Evolutionary conservation across 2,113 vertebrate genomes (phyloP).

Genomic region (Plecturocebus donacophilus): DNA sequence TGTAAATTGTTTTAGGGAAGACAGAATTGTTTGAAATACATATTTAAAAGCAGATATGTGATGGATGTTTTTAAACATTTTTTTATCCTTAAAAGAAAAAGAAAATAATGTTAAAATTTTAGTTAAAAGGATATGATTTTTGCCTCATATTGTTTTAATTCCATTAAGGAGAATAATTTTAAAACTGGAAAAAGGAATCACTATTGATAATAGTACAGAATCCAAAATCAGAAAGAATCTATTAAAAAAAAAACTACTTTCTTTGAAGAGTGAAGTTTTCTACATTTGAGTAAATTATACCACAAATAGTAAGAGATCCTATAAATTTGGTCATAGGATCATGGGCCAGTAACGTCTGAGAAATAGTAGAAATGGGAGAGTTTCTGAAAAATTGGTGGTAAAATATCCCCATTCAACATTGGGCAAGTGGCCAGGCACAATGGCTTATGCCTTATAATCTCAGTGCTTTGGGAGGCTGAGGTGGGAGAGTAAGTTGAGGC

Average conservation of each 20-base stretch:
- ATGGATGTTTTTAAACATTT: background rate
- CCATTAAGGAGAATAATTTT: background rate
- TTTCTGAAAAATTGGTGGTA: background rate
- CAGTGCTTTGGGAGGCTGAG: background rate
- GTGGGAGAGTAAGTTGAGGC: background rate
- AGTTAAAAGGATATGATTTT: background rate
- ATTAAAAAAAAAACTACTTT: background rate
- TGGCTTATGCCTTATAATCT: background rate
- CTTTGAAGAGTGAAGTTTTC: background rate
- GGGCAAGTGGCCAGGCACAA: background rate
- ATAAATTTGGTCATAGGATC: background rate
- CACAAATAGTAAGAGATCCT: background rate
- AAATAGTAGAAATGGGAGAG: background rate
- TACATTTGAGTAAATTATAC: constrained; percentile 2
- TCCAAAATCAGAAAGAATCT: background rate
- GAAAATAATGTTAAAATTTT: constrained; percentile 17
- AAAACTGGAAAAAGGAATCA: background rate
- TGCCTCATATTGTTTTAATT: background rate
- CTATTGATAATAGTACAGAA: background rate
- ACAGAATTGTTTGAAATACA: background rate
- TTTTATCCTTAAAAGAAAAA: constrained; percentile 27
- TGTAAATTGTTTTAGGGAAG: background rate
- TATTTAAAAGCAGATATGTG: background rate
- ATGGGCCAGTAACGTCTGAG: background rate
- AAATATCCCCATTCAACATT: background rate